Percentiles rank a stretch among this genome's conserved stretches.
These are phyloP conservation scores for Sebastes umbrosus DNA, from an alignment of 2,797 vertebrate genomes.

Conservation along the genomic window DNA sequence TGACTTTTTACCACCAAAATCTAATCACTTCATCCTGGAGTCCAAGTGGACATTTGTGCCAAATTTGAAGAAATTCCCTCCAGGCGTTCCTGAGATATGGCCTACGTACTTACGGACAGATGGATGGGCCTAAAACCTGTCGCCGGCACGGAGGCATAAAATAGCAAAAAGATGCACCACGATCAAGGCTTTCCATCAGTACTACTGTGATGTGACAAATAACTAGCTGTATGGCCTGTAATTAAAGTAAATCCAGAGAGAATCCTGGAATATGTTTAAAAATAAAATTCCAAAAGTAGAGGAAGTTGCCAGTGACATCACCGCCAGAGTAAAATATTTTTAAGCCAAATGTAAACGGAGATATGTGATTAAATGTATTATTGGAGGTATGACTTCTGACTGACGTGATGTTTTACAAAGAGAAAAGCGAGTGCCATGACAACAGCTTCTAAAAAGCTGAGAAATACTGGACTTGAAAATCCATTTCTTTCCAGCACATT, in stretches of 20 bases:
- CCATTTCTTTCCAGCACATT: background rate
- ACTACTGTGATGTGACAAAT: background rate
- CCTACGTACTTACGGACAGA: background rate
- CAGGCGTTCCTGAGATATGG: background rate
- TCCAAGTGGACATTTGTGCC: background rate
- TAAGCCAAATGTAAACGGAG: background rate
- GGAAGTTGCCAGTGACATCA: background rate
- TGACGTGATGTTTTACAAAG: background rate
- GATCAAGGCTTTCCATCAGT: background rate
- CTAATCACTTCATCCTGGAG: background rate
- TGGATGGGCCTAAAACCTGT: rapidly evolving
- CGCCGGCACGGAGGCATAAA: background rate
- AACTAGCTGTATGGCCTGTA: background rate
- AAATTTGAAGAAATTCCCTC: background rate
- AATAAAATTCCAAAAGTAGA: background rate
- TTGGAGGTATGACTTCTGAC: background rate
- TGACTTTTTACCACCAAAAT: background rate
- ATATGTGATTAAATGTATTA: background rate
- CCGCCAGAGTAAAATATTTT: background rate
- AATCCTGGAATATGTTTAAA: background rate
- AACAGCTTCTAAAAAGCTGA: background rate
- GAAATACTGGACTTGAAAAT: background rate
- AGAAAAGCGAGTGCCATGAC: background rate
- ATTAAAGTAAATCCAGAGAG: background rate
- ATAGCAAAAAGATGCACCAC: background rate